Evolutionary conservation across 30 jellyfish, hydroid and myxozoan genomes (phyloP).

Genomic region (Cassiopea xamachana): DNA sequence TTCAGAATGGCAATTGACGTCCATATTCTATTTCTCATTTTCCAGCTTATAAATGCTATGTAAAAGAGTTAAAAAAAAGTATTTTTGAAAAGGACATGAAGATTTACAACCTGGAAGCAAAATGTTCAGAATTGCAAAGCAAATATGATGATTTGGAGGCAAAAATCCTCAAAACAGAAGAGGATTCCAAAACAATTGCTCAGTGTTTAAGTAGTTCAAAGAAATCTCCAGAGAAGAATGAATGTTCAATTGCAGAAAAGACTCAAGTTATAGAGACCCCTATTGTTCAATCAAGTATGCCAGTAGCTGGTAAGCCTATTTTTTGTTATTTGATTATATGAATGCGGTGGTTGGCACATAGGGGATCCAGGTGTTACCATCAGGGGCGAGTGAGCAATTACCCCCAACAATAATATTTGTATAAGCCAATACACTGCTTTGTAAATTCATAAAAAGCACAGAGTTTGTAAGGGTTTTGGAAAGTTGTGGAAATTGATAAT

Average conservation of each 20-base stretch:
- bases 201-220: not conserved
- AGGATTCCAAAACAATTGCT: not conserved
- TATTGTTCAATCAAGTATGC: slow-evolving; percentile 6
- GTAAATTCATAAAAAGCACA: no score
- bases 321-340: not conserved
- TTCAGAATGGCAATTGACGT: not conserved
- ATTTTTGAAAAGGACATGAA: slow-evolving; percentile 64
- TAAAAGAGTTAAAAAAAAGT: slow-evolving; percentile 37
- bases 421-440: no score
- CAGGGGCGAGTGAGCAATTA: no score
- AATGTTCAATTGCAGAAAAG: not conserved
- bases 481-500: no score
- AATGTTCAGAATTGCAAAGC: slow-evolving; percentile 29
- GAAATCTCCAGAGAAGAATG: not conserved
- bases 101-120: slow-evolving; percentile 40
- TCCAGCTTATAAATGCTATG: slow-evolving; percentile 39
- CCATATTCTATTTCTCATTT: not conserved
- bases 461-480: no score
- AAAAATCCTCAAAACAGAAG: not conserved
- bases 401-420: no score
- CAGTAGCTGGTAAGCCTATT: not conserved
- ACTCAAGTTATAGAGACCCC: slow-evolving; percentile 27
- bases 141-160: slow-evolving; percentile 7
- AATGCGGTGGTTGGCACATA: no score
- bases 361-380: no score